These are phyloP conservation scores for Hydrophis major DNA, from an alignment of 2,797 vertebrate genomes.

Conservation along the genomic window DNA sequence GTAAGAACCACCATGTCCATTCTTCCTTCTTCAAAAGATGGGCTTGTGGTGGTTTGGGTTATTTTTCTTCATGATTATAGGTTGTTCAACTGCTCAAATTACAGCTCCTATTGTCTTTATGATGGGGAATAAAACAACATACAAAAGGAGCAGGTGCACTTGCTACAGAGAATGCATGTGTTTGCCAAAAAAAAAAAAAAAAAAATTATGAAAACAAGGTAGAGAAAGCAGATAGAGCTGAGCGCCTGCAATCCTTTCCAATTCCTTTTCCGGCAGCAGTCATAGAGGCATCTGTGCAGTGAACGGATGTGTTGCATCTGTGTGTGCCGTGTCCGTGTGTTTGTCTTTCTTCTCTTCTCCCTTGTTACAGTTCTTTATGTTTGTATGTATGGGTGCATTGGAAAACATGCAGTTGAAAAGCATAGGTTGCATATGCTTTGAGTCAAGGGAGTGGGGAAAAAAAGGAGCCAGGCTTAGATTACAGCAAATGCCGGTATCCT, in stretches of 20 bases:
- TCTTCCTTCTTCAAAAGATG: constrained; percentile 15
- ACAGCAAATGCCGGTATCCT: neutral
- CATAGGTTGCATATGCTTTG: neutral
- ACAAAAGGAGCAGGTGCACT: constrained; percentile 35
- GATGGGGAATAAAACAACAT: constrained; percentile 24
- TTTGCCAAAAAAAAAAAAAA: neutral
- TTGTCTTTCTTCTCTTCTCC: neutral
- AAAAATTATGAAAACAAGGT: neutral
- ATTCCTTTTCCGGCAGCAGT: neutral
- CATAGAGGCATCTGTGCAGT: neutral
- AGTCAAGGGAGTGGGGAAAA: neutral
- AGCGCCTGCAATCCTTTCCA: neutral
- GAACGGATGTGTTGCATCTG: neutral
- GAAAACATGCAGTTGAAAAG: neutral
- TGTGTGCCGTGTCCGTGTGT: neutral
- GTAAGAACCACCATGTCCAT: neutral
- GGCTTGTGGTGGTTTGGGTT: constrained; percentile 8
- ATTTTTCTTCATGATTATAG: constrained; percentile 29
- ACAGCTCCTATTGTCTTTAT: constrained; percentile 29
- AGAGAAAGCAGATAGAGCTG: neutral
- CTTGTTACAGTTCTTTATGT: neutral
- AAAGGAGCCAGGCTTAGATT: neutral
- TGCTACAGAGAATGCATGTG: neutral
- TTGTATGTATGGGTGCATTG: neutral
- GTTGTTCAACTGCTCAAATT: constrained; percentile 24